A percentile compares a stretch with the other conserved stretches of the same genome.
These are phyloP conservation scores for Papilio protenor DNA, from an alignment of 2,888 invertebrate genomes.

Conservation along the genomic window DNA sequence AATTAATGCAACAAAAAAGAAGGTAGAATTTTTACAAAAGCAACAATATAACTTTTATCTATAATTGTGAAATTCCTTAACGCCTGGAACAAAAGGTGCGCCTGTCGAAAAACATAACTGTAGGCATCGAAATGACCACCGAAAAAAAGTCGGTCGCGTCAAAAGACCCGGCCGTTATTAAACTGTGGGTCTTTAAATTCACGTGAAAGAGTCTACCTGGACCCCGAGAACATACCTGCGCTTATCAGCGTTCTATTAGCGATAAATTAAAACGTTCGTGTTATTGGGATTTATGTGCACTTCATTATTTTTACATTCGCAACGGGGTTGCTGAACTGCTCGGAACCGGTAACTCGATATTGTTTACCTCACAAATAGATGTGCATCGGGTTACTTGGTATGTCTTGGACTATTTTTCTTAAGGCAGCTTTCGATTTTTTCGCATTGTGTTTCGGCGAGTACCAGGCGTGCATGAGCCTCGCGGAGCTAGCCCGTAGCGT, in stretches of 20 bases:
- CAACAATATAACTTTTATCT: slow-evolving; percentile 51
- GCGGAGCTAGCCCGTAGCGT: slow-evolving; percentile 58
- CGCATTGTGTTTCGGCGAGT: slow-evolving; percentile 43
- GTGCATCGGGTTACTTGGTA: slow-evolving; percentile 49
- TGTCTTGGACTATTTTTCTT: slow-evolving; percentile 41
- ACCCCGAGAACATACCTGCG: slow-evolving; percentile 66
- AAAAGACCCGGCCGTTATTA: slow-evolving; percentile 57
- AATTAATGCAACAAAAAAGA: not conserved
- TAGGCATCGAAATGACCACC: slow-evolving; percentile 70
- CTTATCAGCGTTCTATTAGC: slow-evolving; percentile 66
- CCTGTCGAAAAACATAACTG: slow-evolving; percentile 65
- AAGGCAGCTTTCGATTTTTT: slow-evolving; percentile 43
- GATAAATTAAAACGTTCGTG: slow-evolving; percentile 75
- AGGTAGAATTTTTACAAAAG: slow-evolving; percentile 24
- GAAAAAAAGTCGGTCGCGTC: slow-evolving; percentile 63
- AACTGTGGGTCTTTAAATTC: slow-evolving; percentile 60
- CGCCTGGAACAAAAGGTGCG: slow-evolving; percentile 66
- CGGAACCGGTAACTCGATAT: slow-evolving; percentile 53
- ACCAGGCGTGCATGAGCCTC: slow-evolving; percentile 59
- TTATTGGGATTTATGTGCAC: slow-evolving; percentile 56
- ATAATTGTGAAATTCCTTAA: slow-evolving; percentile 63
- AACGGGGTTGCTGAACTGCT: slow-evolving; percentile 57
- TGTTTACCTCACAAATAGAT: slow-evolving; percentile 52
- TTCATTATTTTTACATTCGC: slow-evolving; percentile 74
- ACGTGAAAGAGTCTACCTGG: slow-evolving; percentile 75